These are phyloP conservation scores for Akabosia matsudoensis DNA, from an alignment of 1,140 invertebrate species.

Conservation along the genomic window DNA sequence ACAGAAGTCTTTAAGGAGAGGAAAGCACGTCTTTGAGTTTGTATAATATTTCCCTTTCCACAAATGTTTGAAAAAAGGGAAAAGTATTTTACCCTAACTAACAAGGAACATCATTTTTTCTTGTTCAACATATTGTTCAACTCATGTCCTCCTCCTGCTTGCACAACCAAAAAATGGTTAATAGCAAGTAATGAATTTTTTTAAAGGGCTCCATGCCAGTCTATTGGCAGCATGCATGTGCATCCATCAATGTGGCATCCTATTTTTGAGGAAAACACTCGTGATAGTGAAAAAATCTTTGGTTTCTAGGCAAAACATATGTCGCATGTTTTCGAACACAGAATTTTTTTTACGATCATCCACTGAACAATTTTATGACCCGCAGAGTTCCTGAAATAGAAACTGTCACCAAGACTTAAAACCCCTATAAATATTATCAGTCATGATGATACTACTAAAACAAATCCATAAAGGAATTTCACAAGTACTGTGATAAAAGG, in stretches of 20 bases:
- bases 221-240: too few species aligned
- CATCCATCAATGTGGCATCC: too few species aligned
- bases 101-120: constrained; percentile 13
- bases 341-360: constrained; percentile 12
- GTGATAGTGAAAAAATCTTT: constrained; percentile 10
- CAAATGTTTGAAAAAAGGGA: neutral
- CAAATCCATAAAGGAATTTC: neutral
- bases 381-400: constrained; percentile 8
- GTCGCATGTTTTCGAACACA: neutral
- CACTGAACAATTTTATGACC: constrained; percentile 7
- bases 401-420: constrained; percentile 17
- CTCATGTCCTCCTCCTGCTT: constrained; percentile 4
- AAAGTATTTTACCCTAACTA: neutral
- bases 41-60: neutral
- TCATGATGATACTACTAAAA: neutral
- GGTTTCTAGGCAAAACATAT: constrained; percentile 5
- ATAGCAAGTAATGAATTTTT: neutral
- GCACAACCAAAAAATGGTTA: neutral
- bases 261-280: too few species aligned
- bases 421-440: constrained; percentile 15
- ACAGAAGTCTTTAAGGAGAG: too few species aligned
- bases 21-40: too few species aligned
- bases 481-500: neutral
- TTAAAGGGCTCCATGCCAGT: too few species aligned
- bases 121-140: constrained; percentile 6